Percentiles rank a stretch among this genome's conserved stretches.
Conservation (phyloP, 1,140 invertebrate species). For the Melitaea cinxia region DNA sequence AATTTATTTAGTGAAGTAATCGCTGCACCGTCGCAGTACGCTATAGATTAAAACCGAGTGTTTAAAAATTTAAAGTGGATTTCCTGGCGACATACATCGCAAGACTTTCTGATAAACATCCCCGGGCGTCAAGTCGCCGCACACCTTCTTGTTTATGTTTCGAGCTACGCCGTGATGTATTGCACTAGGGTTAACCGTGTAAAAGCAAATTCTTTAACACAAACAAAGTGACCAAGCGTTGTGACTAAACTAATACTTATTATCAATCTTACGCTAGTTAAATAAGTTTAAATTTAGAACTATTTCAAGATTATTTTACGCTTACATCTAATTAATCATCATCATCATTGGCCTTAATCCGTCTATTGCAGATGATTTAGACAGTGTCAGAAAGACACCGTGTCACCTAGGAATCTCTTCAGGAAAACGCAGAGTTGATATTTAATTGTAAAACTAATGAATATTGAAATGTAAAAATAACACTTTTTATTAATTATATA, state of each 20-base stretch:
- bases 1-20: constrained; percentile 1
- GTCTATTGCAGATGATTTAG: too few relatives aligned
- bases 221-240: constrained; percentile 10
- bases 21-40: background rate
- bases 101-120: constrained; percentile 58
- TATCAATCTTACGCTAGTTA: constrained; percentile 5
- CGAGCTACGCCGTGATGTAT: constrained; percentile 42
- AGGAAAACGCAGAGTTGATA: too few relatives aligned
- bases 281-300: background rate
- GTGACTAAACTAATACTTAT: constrained; percentile 7
- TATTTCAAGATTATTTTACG: background rate
- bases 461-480: too few relatives aligned
- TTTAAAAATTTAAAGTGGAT: constrained; percentile 66
- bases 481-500: too few relatives aligned
- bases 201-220: constrained; percentile 20
- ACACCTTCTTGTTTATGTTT: constrained; percentile 52
- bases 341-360: too few relatives aligned
- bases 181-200: constrained; percentile 27
- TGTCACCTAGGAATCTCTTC: too few relatives aligned
- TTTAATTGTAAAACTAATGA: too few relatives aligned
- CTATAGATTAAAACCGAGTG: constrained; percentile 20
- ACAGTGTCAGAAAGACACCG: too few relatives aligned
- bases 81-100: constrained; percentile 50
- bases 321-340: background rate
- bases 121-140: constrained; percentile 47